Percentiles rank a stretch among this genome's conserved stretches.
Evolutionary conservation across 2,113 vertebrate species (phyloP).

Genomic region (Aphyosemion australe): DNA sequence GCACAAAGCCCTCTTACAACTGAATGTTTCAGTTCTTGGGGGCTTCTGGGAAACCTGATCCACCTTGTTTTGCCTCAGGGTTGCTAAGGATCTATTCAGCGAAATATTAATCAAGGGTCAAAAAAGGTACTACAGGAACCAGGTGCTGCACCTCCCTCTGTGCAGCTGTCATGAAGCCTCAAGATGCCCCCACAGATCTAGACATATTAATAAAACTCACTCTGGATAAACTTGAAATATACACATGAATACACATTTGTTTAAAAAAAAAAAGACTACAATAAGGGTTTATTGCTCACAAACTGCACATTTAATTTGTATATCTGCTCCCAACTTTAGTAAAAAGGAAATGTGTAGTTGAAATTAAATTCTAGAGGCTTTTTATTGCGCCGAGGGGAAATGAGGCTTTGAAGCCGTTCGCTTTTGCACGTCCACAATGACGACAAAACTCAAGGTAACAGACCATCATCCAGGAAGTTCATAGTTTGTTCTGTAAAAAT

Average conservation of each 20-base stretch:
- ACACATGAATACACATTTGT: background rate
- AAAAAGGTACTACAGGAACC: conserved; percentile 24
- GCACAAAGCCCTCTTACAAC: conserved; percentile 22
- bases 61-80: background rate
- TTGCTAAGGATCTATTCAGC: conserved; percentile 27
- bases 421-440: conserved; percentile 44
- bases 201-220: no score
- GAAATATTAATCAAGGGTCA: conserved; percentile 13
- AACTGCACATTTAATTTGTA: background rate
- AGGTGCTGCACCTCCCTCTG: conserved; percentile 19
- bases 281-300: no score
- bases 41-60: conserved; percentile 36
- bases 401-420: conserved; percentile 2
- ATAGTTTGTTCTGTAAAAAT: conserved; percentile 12
- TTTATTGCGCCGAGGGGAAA: background rate
- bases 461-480: conserved; percentile 16
- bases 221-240: no score
- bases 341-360: background rate
- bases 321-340: background rate
- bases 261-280: no score
- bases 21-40: conserved; percentile 10
- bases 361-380: background rate
- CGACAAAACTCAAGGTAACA: conserved; percentile 7
- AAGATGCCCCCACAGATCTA: background rate
- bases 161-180: background rate